These are phyloP conservation scores for Aphelenchoides fujianensis DNA, from an alignment of 1,140 invertebrate genomes.

Conservation along the genomic window DNA sequence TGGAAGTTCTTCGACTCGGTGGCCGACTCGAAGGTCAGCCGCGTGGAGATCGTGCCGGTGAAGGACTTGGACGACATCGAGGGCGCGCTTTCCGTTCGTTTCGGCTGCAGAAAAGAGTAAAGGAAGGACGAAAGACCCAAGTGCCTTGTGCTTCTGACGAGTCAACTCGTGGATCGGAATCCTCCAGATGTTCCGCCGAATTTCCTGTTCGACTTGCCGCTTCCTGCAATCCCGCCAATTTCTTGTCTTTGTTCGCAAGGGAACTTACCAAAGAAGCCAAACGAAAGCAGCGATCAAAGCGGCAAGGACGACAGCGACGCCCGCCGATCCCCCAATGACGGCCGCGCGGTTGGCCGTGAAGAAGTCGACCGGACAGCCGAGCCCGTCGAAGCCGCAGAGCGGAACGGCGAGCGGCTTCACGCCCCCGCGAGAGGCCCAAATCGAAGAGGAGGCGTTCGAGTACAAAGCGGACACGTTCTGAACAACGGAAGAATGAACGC, in stretches of 20 bases:
- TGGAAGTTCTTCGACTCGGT: slow-evolving; percentile 45
- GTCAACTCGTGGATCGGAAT: not conserved
- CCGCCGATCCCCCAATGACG: slow-evolving; percentile 23
- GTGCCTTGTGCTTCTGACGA: not conserved
- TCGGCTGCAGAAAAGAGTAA: not conserved
- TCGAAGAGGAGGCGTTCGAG: not conserved
- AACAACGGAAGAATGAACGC: not conserved
- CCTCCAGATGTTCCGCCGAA: not conserved
- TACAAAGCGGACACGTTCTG: not conserved
- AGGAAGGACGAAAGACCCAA: not conserved
- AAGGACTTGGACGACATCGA: not conserved
- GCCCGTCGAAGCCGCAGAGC: slow-evolving; percentile 41
- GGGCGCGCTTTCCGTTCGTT: not conserved
- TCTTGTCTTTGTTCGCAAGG: slow-evolving; percentile 29
- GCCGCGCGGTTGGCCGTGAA: slow-evolving; percentile 28
- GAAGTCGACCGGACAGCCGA: slow-evolving; percentile 20
- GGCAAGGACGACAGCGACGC: slow-evolving; percentile 29
- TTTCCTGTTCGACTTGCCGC: not conserved
- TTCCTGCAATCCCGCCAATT: slow-evolving; percentile 16
- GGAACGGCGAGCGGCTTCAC: slow-evolving; percentile 21
- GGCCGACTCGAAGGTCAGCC: slow-evolving; percentile 49
- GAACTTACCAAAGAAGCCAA: slow-evolving; percentile 37
- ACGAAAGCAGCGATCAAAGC: slow-evolving; percentile 19
- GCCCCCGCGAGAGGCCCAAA: slow-evolving; percentile 24
- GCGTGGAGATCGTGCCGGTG: slow-evolving; percentile 37